Evolutionary conservation across 2,797 vertebrate genomes (phyloP).

Genomic region (Vespertilio murinus): DNA sequence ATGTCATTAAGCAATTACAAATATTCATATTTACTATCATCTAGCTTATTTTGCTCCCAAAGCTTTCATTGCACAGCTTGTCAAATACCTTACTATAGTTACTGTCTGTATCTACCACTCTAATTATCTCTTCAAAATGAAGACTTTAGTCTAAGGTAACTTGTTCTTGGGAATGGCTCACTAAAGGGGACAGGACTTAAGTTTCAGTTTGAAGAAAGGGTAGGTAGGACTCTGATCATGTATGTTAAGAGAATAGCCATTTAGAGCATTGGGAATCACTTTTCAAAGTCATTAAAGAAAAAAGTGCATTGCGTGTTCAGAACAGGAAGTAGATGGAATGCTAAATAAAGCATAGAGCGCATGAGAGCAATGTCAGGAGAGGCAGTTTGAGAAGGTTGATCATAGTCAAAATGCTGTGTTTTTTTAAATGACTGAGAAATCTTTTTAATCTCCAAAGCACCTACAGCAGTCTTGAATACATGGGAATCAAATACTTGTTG

Average conservation of each 20-base stretch:
- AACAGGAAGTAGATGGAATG: background rate
- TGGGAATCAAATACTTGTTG: constrained; percentile 45
- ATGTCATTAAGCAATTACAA: background rate
- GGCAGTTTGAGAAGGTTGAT: background rate
- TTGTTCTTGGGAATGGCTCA: constrained; percentile 6
- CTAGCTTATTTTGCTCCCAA: constrained; percentile 18
- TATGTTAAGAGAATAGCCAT: background rate
- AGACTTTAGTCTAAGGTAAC: background rate
- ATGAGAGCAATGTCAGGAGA: background rate
- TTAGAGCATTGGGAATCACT: background rate
- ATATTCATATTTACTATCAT: background rate
- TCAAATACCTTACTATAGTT: background rate
- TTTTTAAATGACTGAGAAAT: background rate
- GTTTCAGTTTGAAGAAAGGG: constrained; percentile 9
- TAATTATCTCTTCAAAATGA: constrained; percentile 37
- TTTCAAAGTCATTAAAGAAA: constrained; percentile 33
- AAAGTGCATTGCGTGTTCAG: background rate
- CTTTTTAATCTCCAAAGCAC: constrained; percentile 4
- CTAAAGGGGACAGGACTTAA: constrained; percentile 19
- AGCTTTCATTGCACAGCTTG: background rate
- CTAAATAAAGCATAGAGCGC: constrained; percentile 27
- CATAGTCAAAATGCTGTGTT: background rate
- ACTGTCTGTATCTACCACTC: constrained; percentile 1
- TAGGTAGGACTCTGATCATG: background rate
- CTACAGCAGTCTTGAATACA: constrained; percentile 24